Evolutionary conservation across 2,797 vertebrate species (phyloP), one percentile per base, ranked within the genome.

Genomic region (Aphelocoma californica): DNA sequence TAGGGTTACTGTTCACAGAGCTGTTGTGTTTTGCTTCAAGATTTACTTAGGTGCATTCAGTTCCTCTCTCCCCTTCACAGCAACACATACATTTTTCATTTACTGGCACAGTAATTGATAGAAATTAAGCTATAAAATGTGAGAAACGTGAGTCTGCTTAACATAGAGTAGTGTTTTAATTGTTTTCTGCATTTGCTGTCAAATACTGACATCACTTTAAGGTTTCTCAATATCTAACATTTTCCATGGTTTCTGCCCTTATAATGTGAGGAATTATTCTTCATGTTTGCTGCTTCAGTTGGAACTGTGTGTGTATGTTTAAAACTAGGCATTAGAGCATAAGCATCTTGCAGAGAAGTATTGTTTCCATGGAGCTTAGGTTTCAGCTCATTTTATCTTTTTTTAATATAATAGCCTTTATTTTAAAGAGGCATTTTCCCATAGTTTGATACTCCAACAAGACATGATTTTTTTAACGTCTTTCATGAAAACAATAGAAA

Each of bases 281-380:
- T 86, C 14, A 3, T 40, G 9, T 67, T 93, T n/a, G 2, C 54
- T 72, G n/a, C 47, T 92, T 86, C 70, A 56, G 0, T 54, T 64
- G 45, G 28, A 88, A 28, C 32, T 73, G 4, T 64, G 20, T 77
- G 12, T 61, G 4, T 44, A 15, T 38, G 42, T 72, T 92, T 79
- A 80, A 91, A 86, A 70, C 10, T 44, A 77, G 31, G 31, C 26
- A 44, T 61, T 73, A 69, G 18, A 89, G 29, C 45, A 47, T 54
- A 77, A 85, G 57, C 29, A 77, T 40, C 53, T 90, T 86, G 40
- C n/a, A 84, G 57, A 84, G 26, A 84, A 79, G 23, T 72, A 38
- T 51, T 93, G 57, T 96, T 95, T 95, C 86, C 64, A 57, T 96
- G 86, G 81, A 90, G 48, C 73, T 77, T 34, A 79, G 28, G 3